Percentiles rank a stretch among this genome's conserved stretches.
Evolutionary conservation across 1,140 invertebrate genomes (phyloP).

Genomic region (Diploscapter pachys): DNA sequence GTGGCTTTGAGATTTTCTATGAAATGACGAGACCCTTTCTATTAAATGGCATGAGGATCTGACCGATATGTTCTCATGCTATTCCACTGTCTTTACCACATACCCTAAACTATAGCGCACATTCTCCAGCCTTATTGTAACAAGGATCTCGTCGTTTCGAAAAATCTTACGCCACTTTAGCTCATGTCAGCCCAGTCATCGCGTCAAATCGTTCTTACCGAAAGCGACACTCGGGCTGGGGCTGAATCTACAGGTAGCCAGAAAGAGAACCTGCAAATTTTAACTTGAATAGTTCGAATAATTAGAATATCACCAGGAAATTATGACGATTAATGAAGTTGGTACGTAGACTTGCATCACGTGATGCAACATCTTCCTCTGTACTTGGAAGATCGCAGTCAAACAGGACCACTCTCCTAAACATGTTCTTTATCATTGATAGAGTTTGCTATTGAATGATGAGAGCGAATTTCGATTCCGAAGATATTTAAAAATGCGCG

Average conservation of each 20-base stretch:
- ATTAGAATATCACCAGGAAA: constrained; percentile 43
- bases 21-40: too few species aligned
- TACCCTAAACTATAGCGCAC: too few species aligned
- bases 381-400: constrained; percentile 51
- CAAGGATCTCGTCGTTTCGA: too few species aligned
- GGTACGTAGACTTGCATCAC: constrained; percentile 58
- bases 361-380: constrained; percentile 56
- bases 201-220: neutral
- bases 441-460: neutral
- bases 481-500: neutral
- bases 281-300: neutral
- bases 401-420: constrained; percentile 48
- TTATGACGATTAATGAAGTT: constrained; percentile 54
- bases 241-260: constrained; percentile 60
- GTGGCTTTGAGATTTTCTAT: too few species aligned
- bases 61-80: too few species aligned
- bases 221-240: constrained; percentile 59
- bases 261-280: constrained; percentile 52
- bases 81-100: too few species aligned
- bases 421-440: neutral
- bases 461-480: neutral
- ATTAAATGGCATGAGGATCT: too few species aligned
- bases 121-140: too few species aligned
- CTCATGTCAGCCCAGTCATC: too few species aligned
- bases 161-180: too few species aligned